Conservation (phyloP, 53 echinoderm and acorn worm genomes). For the Echinometra lucunter region DNA sequence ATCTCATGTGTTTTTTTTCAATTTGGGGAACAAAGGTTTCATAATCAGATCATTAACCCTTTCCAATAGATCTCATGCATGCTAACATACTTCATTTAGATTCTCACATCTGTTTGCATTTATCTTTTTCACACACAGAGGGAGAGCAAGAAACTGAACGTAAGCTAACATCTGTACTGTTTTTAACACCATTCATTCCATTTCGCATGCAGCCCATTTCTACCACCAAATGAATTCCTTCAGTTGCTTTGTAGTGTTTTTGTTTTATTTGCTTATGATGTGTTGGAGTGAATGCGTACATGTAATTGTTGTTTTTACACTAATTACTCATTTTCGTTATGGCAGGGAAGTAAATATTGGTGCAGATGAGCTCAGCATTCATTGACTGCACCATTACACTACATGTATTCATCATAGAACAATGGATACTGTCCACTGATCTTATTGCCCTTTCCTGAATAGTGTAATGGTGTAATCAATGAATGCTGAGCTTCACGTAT, state of each 20-base stretch:
- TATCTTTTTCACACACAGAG: conserved; percentile 60
- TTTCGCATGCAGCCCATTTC: conserved; percentile 15
- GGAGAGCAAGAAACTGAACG: conserved; percentile 65
- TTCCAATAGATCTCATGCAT: conserved; percentile 37
- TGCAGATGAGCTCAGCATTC: too few species aligned
- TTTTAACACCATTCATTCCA: conserved; percentile 16
- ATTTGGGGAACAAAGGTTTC: not conserved
- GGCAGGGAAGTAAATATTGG: not conserved
- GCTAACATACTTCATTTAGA: conserved; percentile 39
- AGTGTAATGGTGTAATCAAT: too few species aligned
- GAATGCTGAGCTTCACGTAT: too few species aligned
- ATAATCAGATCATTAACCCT: not conserved
- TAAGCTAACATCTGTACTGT: conserved; percentile 61
- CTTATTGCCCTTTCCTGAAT: too few species aligned
- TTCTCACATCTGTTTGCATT: conserved; percentile 38
- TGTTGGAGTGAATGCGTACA: not conserved
- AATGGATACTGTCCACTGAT: too few species aligned
- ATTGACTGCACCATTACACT: too few species aligned
- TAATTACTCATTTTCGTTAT: not conserved
- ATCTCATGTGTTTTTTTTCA: not conserved
- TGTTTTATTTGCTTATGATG: not conserved
- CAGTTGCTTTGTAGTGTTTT: not conserved
- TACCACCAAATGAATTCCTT: not conserved
- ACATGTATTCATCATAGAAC: too few species aligned
- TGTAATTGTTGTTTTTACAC: not conserved